Evolutionary conservation across 2,113 vertebrate species (phyloP).

Genomic region (Bujurquina vittata): DNA sequence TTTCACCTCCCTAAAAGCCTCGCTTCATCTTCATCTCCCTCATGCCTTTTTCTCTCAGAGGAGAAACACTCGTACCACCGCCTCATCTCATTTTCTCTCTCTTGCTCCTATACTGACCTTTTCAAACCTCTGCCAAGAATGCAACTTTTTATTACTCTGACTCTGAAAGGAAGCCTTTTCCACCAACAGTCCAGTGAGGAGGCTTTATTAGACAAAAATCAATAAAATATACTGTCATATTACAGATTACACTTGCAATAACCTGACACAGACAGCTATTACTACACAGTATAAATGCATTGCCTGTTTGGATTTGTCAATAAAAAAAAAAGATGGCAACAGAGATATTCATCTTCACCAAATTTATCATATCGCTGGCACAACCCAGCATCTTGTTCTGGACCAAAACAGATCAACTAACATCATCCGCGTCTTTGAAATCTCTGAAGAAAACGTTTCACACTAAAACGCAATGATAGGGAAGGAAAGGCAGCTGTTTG

Average conservation of each 20-base stretch:
- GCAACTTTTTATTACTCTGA: neutral
- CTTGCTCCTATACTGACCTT: neutral
- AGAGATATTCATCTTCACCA: neutral
- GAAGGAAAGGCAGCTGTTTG: neutral
- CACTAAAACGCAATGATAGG: neutral
- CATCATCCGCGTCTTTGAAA: neutral
- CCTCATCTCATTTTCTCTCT: neutral
- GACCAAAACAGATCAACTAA: neutral
- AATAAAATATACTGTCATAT: neutral
- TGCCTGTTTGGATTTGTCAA: neutral
- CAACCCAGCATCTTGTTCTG: neutral
- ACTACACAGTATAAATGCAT: neutral
- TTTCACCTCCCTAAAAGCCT: slow-evolving; percentile 1
- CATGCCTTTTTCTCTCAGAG: neutral
- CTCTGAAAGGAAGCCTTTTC: neutral
- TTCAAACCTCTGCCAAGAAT: neutral
- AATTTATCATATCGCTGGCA: neutral
- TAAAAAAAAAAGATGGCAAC: neutral
- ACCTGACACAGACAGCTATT: neutral
- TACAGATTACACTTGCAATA: neutral
- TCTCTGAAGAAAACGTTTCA: neutral
- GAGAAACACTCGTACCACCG: neutral
- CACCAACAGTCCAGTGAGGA: neutral
- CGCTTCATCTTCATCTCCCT: slow-evolving; percentile 9
- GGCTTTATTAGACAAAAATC: neutral